Evolutionary conservation across 2,888 invertebrate species (phyloP).

Genomic region (Stenodera caucasica): DNA sequence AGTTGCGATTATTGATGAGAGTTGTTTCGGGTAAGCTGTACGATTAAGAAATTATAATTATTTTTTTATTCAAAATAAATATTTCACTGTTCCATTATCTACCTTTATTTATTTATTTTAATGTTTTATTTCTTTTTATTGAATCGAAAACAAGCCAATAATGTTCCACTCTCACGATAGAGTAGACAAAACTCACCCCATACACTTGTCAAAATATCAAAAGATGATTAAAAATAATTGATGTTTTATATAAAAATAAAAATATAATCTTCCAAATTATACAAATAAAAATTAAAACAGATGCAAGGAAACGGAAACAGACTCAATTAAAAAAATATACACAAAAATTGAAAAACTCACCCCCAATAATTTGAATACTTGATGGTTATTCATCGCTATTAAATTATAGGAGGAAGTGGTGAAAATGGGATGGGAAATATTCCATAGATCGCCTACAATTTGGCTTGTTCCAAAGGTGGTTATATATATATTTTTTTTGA

Average conservation of each 20-base stretch:
- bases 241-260: neutral
- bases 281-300: neutral
- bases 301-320: conserved; percentile 5
- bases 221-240: neutral
- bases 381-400: neutral
- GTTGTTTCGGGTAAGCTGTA: conserved; percentile 30
- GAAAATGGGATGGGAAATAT: neutral
- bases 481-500: too few species aligned
- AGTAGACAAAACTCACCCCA: too few species aligned
- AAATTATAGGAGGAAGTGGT: neutral
- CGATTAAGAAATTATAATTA: conserved; percentile 41
- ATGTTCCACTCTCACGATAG: too few species aligned
- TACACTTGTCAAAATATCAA: too few species aligned
- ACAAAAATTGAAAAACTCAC: neutral
- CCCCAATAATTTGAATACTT: neutral
- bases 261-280: neutral
- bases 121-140: too few species aligned
- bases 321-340: neutral
- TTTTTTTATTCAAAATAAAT: conserved; percentile 12
- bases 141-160: too few species aligned
- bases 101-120: too few species aligned
- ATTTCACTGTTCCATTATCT: too few species aligned
- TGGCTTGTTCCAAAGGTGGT: too few species aligned
- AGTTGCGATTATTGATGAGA: conserved; percentile 34
- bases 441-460: too few species aligned